Base-by-base conservation (phyloP, 2,797 vertebrate genomes). In the Paramormyrops hopkinsi region DNA sequence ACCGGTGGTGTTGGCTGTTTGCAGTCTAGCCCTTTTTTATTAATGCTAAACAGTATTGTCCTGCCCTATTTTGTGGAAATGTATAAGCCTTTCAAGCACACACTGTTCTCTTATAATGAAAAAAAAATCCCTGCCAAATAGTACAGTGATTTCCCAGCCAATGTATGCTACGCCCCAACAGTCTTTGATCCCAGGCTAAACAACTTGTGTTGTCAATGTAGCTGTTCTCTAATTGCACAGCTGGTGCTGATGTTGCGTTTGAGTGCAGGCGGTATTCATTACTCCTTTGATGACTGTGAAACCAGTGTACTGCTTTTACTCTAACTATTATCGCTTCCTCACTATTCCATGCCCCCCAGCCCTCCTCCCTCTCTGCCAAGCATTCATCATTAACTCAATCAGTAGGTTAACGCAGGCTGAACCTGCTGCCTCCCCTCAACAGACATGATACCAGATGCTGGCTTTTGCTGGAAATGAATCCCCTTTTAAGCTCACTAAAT, bases 281-380 rank as follows among this genome's bases (percentile, higher is more conserved):
- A 79, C 73, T 79, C 73, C 73, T 79, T 46, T 48, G 48, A 51
- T 48, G 48, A 51, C 83, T 85, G 83, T 46, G 41, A 79, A 79
- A 79, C 73, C 73, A 19, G 41, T 19, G 37, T 79, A 79, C 73
- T 79, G 73, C 73, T 79, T 79, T 79, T 79, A 79, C 73, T 79
- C 73, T 44, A 19, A 79, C 73, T 79, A 79, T 79, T 46, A 41
- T 79, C 5, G 2, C 41, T n/a, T 79, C 73, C 73, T 46, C 14
- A n/a, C 73, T 1, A 79, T 46, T 79, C 41, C 19, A 0, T 25
- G 83, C 25, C 25, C 48, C 44, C 83, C 22, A 12, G 46, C n/a
- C 48, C 83, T 29, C 83, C 25, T 86, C 8, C 5, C 83, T 33
- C 48, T 53, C 12, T 29, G 83, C 48, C 19, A 33, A n/a, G 11